These are phyloP conservation scores for Halcyon senegalensis DNA, from an alignment of 2,113 vertebrate genomes.

Conservation along the genomic window DNA sequence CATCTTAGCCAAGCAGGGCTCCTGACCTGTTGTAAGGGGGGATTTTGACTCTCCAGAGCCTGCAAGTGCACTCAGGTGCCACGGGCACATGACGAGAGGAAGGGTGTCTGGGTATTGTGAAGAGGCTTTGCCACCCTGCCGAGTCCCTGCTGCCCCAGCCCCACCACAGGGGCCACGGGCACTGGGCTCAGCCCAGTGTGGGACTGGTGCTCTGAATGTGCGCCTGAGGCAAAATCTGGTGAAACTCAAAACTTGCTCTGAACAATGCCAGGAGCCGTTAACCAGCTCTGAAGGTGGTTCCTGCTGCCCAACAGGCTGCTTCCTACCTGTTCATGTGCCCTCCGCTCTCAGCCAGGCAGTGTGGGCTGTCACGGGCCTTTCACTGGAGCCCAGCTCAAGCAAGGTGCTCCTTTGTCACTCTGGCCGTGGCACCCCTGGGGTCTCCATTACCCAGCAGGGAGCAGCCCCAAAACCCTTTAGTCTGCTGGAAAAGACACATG, in stretches of 20 bases:
- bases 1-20: not conserved
- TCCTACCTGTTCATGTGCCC: rapidly evolving
- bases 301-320: not conserved
- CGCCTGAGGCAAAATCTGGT: not conserved
- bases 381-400: not conserved
- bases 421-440: not conserved
- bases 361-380: rapidly evolving
- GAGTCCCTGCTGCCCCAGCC: not conserved
- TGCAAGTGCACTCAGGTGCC: not conserved
- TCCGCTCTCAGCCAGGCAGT: not conserved
- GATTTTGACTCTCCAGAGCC: not conserved
- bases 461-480: rapidly evolving
- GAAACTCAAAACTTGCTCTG: not conserved
- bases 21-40: not conserved
- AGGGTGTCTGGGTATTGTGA: rapidly evolving
- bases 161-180: not conserved
- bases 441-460: not conserved
- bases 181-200: not conserved
- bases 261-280: not conserved
- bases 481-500: not conserved
- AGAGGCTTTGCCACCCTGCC: not conserved
- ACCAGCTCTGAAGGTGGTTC: not conserved
- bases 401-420: not conserved
- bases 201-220: not conserved
- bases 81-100: not conserved